phyloP scores from a whole-genome alignment of 2,113 vertebrate genomes.

The Mandrillus leucophaeus region DNA sequence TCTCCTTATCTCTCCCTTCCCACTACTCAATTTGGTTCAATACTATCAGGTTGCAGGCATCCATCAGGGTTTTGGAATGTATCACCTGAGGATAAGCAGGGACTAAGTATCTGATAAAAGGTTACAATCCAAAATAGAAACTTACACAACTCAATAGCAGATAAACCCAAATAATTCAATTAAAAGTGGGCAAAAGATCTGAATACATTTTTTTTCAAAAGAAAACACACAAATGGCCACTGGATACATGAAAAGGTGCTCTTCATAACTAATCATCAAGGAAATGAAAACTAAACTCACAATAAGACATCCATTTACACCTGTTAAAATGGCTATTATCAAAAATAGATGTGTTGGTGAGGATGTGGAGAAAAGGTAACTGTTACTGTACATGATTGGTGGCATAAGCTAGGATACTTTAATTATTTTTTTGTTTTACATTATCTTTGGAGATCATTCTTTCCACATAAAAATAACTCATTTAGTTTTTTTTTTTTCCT shows the following conservation, averaged over 20 bases:
- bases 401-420: background rate
- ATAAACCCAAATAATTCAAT: background rate
- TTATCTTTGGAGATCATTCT: background rate
- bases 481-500: background rate
- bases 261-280: background rate
- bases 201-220: background rate
- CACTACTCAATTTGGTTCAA: background rate
- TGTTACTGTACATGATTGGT: no score
- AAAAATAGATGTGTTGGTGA: no score
- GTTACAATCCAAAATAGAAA: background rate
- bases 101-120: background rate
- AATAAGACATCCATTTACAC: background rate
- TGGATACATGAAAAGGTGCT: background rate
- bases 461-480: background rate
- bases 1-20: background rate
- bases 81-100: background rate
- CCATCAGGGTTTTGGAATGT: background rate
- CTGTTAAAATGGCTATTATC: background rate
- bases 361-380: no score
- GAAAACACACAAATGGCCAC: background rate
- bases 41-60: background rate
- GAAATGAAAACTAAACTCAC: background rate
- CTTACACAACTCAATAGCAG: background rate
- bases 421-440: background rate
- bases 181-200: background rate